Base-by-base conservation (phyloP, 2,888 invertebrate species). In the Gastrophysa polygoni region DNA sequence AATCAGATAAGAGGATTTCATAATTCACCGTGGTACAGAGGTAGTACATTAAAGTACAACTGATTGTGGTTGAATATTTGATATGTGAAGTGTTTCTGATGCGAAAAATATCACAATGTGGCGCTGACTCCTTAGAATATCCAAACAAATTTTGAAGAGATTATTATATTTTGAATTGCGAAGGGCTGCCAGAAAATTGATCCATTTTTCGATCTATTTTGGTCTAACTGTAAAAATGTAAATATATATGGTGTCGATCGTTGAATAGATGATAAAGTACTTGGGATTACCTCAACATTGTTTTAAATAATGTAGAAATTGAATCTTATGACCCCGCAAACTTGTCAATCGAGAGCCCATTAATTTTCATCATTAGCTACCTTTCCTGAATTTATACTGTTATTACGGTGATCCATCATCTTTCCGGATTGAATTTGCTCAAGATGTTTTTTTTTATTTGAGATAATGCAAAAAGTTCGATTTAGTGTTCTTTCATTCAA, bases 181-280 rank as follows among this genome's bases (percentile, higher is more conserved):
- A 11, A 32, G 10, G 11, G 32, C 3, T 38, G 38, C 38, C 38
- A 11, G 38, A 38, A 32, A 38, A 38, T 5, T 11, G 14, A 14
- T 38, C 2, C 38, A 38, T 14, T 14, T 14, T 38, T 14, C 4
- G 6, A 14, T 14, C 38, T 38, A 16, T 49, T 29, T 49, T 49
- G 49, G 49, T 49, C 49, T 8, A 34, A 32, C 24, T 28, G 28
- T 48, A 28, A 57, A 57, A 48, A 32, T 57, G 57, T 57, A 57
- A 29, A 57, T 57, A 58, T 61, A 58, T 48, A 67, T 57, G 63
- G 62, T 71, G 71, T 71, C 71, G 61, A 64, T 43, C 43, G 66
- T 69, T 16, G 34, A 48, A 14, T 55, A 57, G 48, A 47, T 21
- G 54, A 29, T 48, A 43, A 43, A 43, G 43, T 46, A 61, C 58